Base-by-base conservation (phyloP, 2,888 invertebrate genomes). In the Chrysolina oricalcia region DNA sequence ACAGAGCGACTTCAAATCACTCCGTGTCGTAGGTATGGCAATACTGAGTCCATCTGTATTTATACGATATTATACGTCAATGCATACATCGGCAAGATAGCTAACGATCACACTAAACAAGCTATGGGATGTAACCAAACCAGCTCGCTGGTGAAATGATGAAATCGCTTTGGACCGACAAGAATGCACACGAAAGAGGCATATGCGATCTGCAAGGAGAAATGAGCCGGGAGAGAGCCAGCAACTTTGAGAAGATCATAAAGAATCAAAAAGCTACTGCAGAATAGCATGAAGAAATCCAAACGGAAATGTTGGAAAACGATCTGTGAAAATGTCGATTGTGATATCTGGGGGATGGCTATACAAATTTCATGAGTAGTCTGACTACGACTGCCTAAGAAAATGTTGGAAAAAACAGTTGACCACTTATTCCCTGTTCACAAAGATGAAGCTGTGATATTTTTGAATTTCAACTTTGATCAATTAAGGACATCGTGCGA, bases 401-500 rank as follows among this genome's bases (percentile, higher is more conserved):
- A 62, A 62, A 23, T 15, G 15, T 35, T 62, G 62, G 62, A 62
- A 23, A 23, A 23, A 11, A 4, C 21, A 5, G 62, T 62, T 4
- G 62, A 62, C 62, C 62, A 62, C 23, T 23, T 62, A 15, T 62
- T 62, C 62, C 23, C 62, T 4, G 23, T 62, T 23, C 62, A 62
- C 27, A 1, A 13, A 10, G 21, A 62, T 15, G 62, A 43, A 9
- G 8, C 11, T 13, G 13, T 13, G 13, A 13, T 13, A 9, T 43
- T 43, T 43, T 23, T 10, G 21, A 15, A 62, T 23, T 62, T 62
- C 15, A 62, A 15, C 27, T 17, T 19, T 3, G 62, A 62, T 8
- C 23, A 62, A 62, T 13, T 62, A 23, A n/a, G 62, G 15, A 23
- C 21, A 62, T 35, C 62, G 2, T 62, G 62, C 27, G 62, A 13